Evolutionary conservation across 1,140 invertebrate genomes (phyloP).

Genomic region (Sipha flava): DNA sequence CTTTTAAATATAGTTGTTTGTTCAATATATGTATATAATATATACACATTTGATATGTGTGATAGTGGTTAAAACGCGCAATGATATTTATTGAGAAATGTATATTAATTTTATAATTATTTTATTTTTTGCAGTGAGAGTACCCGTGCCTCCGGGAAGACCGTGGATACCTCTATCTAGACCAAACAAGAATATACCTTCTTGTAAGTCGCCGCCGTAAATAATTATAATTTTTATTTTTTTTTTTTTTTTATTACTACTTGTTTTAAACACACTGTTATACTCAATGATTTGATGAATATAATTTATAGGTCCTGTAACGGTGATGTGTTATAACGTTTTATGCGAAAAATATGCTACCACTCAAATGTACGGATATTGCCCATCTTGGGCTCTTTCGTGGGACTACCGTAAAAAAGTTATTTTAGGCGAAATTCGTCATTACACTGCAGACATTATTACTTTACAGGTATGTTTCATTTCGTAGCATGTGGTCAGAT

Average conservation of each 20-base stretch:
- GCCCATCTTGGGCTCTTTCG: constrained; percentile 91
- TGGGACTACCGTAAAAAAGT: constrained; percentile 98
- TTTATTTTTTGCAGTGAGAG: constrained; percentile 69
- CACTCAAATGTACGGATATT: constrained; percentile 94
- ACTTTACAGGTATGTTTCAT: constrained; percentile 61
- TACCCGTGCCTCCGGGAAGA: constrained; percentile 76
- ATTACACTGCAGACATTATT: constrained; percentile 96
- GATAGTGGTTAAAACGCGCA: not conserved
- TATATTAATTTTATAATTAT: not conserved
- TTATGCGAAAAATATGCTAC: constrained; percentile 98
- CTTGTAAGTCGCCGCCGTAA: constrained; percentile 63
- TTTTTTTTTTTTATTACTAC: not conserved
- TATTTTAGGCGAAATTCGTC: constrained; percentile 93
- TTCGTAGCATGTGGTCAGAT: too few relatives aligned
- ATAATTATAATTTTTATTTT: not conserved
- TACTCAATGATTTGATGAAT: too few relatives aligned
- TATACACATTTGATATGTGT: too few relatives aligned
- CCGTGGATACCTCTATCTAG: constrained; percentile 87
- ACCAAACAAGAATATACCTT: constrained; percentile 73
- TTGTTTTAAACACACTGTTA: constrained; percentile 18
- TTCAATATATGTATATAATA: not conserved
- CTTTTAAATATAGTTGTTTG: not conserved
- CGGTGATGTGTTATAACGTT: constrained; percentile 99
- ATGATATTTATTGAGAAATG: not conserved
- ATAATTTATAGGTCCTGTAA: constrained; percentile 74